Evolutionary conservation across 2,797 vertebrate species (phyloP).

Genomic region (Hafferia zeledoni): DNA sequence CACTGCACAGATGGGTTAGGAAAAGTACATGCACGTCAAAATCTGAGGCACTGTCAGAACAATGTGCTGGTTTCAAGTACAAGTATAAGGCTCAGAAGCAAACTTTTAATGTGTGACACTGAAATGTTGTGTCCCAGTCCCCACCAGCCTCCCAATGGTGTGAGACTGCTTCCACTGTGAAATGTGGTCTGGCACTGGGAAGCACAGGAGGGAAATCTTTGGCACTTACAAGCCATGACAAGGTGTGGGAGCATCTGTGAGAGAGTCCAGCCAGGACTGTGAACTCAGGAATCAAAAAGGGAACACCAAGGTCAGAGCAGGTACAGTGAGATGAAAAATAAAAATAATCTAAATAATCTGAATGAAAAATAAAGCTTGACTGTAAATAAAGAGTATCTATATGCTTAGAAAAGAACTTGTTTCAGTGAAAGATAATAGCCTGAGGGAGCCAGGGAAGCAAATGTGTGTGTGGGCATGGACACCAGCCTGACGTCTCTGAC

Average conservation of each 20-base stretch:
- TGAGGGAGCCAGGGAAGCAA: neutral
- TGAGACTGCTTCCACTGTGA: neutral
- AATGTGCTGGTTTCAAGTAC: neutral
- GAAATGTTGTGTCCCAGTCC: neutral
- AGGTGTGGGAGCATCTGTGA: neutral
- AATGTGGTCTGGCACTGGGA: neutral
- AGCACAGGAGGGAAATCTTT: neutral
- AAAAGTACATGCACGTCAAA: neutral
- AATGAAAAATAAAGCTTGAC: neutral
- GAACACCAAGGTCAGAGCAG: neutral
- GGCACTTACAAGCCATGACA: neutral
- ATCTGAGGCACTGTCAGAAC: neutral
- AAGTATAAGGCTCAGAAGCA: neutral
- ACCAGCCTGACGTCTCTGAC: neutral
- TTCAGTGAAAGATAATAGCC: neutral
- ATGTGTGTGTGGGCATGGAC: fast-evolving
- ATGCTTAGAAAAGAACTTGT: neutral
- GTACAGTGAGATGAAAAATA: neutral
- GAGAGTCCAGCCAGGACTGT: fast-evolving
- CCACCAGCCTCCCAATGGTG: neutral
- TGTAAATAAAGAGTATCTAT: neutral
- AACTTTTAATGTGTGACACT: neutral
- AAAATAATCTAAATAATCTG: neutral
- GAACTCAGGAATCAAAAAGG: neutral
- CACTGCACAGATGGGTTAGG: neutral